Percentiles rank a stretch among this genome's conserved stretches.
These are phyloP conservation scores for Ascaphus truei DNA, from an alignment of 2,113 vertebrate species.

Conservation along the genomic window DNA sequence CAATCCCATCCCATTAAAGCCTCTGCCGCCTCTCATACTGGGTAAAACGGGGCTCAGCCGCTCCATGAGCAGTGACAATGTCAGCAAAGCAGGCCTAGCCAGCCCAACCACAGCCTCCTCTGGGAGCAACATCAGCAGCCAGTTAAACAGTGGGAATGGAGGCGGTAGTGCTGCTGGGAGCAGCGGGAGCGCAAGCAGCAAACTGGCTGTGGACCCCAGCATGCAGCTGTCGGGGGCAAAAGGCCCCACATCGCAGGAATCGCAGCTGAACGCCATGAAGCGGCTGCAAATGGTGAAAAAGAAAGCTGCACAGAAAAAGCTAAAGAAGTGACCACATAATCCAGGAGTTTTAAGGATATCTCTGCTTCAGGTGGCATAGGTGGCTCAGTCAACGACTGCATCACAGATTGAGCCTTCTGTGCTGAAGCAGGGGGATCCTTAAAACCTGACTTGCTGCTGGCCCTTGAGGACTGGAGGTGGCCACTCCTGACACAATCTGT, in stretches of 20 bases:
- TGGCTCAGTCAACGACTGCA: too few relatives aligned
- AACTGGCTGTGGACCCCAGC: slow-evolving; percentile 51
- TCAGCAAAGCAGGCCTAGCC: slow-evolving; percentile 75
- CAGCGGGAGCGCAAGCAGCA: slow-evolving; percentile 49
- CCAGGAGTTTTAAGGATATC: too few relatives aligned
- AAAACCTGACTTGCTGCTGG: too few relatives aligned
- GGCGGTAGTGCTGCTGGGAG: slow-evolving; percentile 52
- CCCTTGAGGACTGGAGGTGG: too few relatives aligned
- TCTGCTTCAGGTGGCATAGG: too few relatives aligned
- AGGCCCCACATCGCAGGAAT: slow-evolving; percentile 89
- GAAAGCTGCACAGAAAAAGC: slow-evolving; percentile 94
- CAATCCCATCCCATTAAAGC: slow-evolving; percentile 70
- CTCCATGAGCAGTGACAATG: slow-evolving; percentile 81
- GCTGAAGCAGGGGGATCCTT: too few relatives aligned
- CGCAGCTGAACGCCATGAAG: slow-evolving; percentile 95
- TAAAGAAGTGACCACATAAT: slow-evolving; percentile 75
- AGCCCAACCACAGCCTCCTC: slow-evolving; percentile 62
- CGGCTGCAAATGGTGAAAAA: slow-evolving; percentile 95
- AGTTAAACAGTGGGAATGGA: slow-evolving; percentile 54
- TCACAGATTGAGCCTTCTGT: too few relatives aligned
- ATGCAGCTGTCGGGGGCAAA: slow-evolving; percentile 67
- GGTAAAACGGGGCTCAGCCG: slow-evolving; percentile 90
- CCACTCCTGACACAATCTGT: too few relatives aligned
- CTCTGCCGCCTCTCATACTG: slow-evolving; percentile 82
- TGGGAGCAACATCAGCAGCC: slow-evolving; percentile 47